These are phyloP conservation scores for Anodontia alba DNA, from an alignment of 2,888 invertebrate species.

Conservation along the genomic window DNA sequence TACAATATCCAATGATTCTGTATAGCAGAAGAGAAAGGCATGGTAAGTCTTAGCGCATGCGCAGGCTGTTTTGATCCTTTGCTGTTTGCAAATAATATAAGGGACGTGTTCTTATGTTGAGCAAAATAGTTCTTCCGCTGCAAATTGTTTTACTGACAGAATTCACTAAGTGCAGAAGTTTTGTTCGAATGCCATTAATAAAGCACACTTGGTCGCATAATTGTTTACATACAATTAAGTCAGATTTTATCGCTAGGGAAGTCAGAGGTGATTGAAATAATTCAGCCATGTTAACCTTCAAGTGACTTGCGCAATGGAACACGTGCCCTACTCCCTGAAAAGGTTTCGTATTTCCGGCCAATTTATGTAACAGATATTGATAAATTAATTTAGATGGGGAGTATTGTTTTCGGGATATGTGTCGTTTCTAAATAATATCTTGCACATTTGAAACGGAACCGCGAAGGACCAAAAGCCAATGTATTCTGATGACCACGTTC, in stretches of 20 bases:
- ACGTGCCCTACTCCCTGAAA: not conserved
- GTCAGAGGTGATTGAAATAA: constrained; percentile 23
- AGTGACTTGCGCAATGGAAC: constrained; percentile 18
- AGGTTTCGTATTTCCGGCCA: not conserved
- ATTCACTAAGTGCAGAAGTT: constrained; percentile 37
- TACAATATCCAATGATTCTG: too few species aligned
- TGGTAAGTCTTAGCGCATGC: too few species aligned
- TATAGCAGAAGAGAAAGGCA: too few species aligned
- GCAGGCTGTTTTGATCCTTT: too few species aligned
- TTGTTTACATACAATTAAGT: constrained; percentile 10
- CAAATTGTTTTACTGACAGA: constrained; percentile 12
- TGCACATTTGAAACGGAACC: too few species aligned
- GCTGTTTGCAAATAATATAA: too few species aligned
- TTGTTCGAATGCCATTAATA: constrained; percentile 43
- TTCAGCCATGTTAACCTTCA: constrained; percentile 21
- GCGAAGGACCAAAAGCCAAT: too few species aligned
- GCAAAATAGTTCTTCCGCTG: constrained; percentile 5
- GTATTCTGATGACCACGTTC: too few species aligned
- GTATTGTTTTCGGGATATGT: too few species aligned
- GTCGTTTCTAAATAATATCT: too few species aligned
- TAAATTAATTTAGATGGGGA: not conserved
- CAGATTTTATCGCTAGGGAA: constrained; percentile 22
- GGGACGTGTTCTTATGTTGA: too few species aligned
- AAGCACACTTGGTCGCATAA: constrained; percentile 42
- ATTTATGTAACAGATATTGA: not conserved